Conservation (phyloP, 2,113 vertebrate genomes). For the Hoplias malabaricus region DNA sequence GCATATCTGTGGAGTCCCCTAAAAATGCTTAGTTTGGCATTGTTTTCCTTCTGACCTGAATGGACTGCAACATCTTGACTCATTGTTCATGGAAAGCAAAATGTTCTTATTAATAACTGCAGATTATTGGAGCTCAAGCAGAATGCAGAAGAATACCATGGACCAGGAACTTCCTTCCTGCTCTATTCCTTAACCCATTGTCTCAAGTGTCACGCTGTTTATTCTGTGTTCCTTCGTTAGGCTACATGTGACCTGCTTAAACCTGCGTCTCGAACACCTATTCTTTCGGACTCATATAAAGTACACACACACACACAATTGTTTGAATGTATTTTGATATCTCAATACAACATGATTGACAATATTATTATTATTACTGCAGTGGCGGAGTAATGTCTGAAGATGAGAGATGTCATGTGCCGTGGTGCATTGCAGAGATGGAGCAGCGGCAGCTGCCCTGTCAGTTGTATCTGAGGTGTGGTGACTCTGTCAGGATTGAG, state of each 20-base stretch:
- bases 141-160: neutral
- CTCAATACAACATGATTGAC: no score
- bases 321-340: neutral
- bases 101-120: neutral
- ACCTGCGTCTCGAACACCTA: no score
- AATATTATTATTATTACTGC: neutral
- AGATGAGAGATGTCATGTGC: conserved; percentile 15
- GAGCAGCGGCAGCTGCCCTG: conserved; percentile 17
- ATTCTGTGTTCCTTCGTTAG: neutral
- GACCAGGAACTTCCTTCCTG: no score
- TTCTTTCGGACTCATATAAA: no score
- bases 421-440: conserved; percentile 55
- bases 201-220: neutral
- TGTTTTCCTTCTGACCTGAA: neutral
- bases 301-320: no score
- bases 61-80: neutral
- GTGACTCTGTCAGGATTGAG: conserved; percentile 32
- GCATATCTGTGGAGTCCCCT: neutral
- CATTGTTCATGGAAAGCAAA: neutral
- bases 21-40: neutral
- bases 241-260: neutral
- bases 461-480: conserved; percentile 46
- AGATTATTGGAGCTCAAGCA: neutral
- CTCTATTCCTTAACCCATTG: neutral
- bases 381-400: neutral